These are phyloP conservation scores for Cordylochernes scorpioides DNA, from an alignment of 2,888 invertebrate species.

Conservation along the genomic window DNA sequence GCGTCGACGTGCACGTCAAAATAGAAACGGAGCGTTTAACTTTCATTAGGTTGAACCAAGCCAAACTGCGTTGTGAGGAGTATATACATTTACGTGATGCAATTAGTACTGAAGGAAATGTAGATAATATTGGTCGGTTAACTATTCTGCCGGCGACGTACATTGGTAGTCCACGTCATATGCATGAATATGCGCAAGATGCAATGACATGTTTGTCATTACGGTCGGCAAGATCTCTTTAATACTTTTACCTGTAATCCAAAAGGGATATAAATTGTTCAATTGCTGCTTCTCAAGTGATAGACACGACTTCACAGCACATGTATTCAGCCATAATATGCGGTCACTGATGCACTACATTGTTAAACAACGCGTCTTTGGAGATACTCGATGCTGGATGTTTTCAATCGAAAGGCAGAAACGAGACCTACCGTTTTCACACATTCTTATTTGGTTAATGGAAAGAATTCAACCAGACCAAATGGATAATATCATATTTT, in stretches of 20 bases:
- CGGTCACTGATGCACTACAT: conserved; percentile 14
- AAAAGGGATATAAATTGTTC: conserved; percentile 16
- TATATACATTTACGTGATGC: not conserved
- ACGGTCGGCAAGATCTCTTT: conserved; percentile 16
- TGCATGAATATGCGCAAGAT: conserved; percentile 15
- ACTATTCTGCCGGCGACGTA: too few species aligned
- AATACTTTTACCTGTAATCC: conserved; percentile 18
- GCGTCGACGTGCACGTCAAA: conserved; percentile 14
- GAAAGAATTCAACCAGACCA: conserved; percentile 4
- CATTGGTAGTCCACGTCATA: conserved; percentile 20
- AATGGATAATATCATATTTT: conserved; percentile 10
- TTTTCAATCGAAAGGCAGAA: conserved; percentile 18
- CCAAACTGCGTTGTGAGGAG: conserved; percentile 1
- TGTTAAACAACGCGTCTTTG: conserved; percentile 13
- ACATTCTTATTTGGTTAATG: conserved; percentile 6
- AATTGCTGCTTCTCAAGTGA: conserved; percentile 2
- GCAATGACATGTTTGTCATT: conserved; percentile 16
- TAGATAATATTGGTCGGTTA: conserved; percentile 1
- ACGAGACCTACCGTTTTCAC: conserved; percentile 15
- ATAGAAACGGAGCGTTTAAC: conserved; percentile 13
- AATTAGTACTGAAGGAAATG: conserved; percentile 1
- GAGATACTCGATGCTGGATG: conserved; percentile 13
- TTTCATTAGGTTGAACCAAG: not conserved
- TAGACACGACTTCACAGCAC: conserved; percentile 15
- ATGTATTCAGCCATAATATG: conserved; percentile 17